These are phyloP conservation scores for Mastacembelus armatus DNA, from an alignment of 2,797 vertebrate species.

Conservation along the genomic window DNA sequence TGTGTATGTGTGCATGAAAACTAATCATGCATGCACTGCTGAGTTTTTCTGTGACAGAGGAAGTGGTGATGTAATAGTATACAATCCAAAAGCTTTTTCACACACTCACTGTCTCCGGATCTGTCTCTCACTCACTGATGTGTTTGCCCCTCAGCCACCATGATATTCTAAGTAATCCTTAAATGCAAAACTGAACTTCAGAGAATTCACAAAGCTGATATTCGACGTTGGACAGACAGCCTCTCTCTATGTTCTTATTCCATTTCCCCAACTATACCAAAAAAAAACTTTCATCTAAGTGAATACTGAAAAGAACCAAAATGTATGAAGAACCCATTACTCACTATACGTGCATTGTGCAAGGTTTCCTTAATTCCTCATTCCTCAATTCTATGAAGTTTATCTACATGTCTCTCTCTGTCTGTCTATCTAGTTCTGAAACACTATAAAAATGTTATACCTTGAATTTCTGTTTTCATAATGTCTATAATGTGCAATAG, in stretches of 20 bases:
- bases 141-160: slow-evolving; percentile 48
- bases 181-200: neutral
- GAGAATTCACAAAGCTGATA: neutral
- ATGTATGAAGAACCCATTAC: too few species aligned
- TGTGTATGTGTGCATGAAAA: neutral
- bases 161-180: slow-evolving; percentile 34
- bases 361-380: too few species aligned
- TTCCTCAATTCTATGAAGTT: too few species aligned
- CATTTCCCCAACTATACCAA: neutral
- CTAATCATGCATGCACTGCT: slow-evolving; percentile 44
- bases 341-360: too few species aligned
- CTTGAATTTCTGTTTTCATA: neutral
- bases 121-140: slow-evolving; percentile 45
- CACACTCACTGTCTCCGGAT: slow-evolving; percentile 55
- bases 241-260: neutral
- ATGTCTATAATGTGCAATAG: neutral
- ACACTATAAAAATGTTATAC: too few species aligned
- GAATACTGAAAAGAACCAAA: neutral
- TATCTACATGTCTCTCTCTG: too few species aligned
- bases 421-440: too few species aligned
- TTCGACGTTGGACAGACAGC: neutral
- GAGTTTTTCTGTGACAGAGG: slow-evolving; percentile 64
- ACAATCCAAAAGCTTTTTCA: slow-evolving; percentile 61
- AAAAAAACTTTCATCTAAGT: neutral
- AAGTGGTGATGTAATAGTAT: slow-evolving; percentile 74